These are phyloP conservation scores for Tragopan temminckii DNA, from an alignment of 2,797 vertebrate species.

Conservation along the genomic window DNA sequence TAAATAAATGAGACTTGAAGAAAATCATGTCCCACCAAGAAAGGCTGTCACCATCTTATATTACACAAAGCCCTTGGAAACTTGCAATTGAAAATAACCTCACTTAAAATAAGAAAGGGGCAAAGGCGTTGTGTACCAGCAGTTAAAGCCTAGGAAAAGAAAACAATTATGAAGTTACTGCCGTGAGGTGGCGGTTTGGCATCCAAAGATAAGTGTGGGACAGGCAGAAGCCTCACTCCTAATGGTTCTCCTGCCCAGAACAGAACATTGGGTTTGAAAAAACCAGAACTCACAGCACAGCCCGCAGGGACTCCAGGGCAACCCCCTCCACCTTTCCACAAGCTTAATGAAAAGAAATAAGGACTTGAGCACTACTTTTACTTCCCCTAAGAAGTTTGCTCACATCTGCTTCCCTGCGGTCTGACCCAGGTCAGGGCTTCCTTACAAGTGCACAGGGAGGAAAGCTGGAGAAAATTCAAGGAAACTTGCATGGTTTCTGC, in stretches of 20 bases:
- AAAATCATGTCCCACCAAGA: neutral
- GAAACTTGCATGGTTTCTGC: neutral
- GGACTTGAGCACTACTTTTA: neutral
- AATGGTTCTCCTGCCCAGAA: neutral
- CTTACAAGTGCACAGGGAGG: neutral
- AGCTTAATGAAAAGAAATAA: neutral
- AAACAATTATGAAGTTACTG: neutral
- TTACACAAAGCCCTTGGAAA: neutral
- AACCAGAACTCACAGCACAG: rapidly evolving
- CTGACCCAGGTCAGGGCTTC: neutral
- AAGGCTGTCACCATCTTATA: neutral
- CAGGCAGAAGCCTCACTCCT: rapidly evolving
- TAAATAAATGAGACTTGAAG: neutral
- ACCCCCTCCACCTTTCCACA: neutral
- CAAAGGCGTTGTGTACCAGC: neutral
- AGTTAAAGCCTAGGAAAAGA: neutral
- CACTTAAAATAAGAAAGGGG: neutral
- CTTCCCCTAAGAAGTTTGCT: neutral
- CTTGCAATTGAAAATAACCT: neutral
- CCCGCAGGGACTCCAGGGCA: neutral
- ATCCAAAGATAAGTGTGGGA: neutral
- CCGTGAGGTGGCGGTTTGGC: rapidly evolving
- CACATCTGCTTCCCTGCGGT: neutral
- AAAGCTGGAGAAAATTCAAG: neutral
- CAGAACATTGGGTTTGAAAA: neutral